phyloP scores from a whole-genome alignment of 2,113 vertebrate species.

The Capreolus pygargus region DNA sequence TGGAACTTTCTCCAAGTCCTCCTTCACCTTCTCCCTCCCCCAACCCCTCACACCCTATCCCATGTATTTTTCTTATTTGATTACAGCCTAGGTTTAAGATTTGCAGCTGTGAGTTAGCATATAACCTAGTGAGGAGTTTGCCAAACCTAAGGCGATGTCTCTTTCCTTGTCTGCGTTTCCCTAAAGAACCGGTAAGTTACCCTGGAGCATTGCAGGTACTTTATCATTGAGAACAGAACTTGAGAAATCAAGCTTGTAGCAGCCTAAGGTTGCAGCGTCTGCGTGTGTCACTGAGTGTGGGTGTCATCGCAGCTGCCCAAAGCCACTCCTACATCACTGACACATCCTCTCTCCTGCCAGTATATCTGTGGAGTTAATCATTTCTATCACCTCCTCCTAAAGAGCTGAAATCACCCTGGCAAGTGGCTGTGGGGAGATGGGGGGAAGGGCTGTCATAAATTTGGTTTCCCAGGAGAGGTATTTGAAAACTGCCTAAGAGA shows the following conservation, averaged over 20 bases:
- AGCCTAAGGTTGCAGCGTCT: not conserved
- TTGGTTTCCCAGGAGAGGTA: not conserved
- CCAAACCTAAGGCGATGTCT: not conserved
- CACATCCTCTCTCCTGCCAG: not conserved
- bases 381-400: not conserved
- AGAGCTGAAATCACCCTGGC: not conserved
- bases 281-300: fast-evolving
- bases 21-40: fast-evolving
- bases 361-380: not conserved
- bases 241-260: not conserved
- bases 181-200: not conserved
- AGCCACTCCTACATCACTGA: not conserved
- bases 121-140: not conserved
- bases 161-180: not conserved
- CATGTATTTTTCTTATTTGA: not conserved
- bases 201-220: not conserved
- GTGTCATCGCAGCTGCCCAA: not conserved
- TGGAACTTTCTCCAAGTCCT: not conserved
- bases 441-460: not conserved
- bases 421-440: not conserved
- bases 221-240: not conserved
- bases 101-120: not conserved
- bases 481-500: not conserved
- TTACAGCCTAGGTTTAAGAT: not conserved
- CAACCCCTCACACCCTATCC: not conserved